Base-by-base conservation (phyloP, 2,113 vertebrate genomes). In the Pardalotus punctatus region DNA sequence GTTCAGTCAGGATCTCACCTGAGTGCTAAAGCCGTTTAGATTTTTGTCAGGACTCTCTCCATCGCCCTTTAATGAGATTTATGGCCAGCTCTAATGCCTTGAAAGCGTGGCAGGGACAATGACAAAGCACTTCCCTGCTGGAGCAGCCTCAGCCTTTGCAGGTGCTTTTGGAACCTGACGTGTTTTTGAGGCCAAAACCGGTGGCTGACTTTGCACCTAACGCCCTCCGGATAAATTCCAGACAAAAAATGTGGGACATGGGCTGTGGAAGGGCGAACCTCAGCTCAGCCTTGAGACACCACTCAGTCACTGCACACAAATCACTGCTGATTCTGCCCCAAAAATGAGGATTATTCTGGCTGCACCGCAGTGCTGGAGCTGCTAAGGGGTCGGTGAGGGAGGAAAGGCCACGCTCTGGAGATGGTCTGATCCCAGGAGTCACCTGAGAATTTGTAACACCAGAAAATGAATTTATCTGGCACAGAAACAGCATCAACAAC, bases 251-350 rank as follows among this genome's bases (percentile, higher is more conserved):
- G 42, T 14, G 56, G 45, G 70, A n/a, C 9, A 7, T 4, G 58
- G 53, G 42, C 14, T 56, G 4, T 0, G 48, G 65, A 36, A 71
- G 71, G 48, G 35, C 66, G 78, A 81, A 81, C 11, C 36, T 43
- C 73, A 61, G 13, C 38, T 40, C 38, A 40, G 38, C 38, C 38
- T 12, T 40, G 38, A 12, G 38, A 40, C 38, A 40, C 38, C n/a
- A n/a, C n/a, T n/a, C 42, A 42, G 14, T 3, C 22, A 0, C 12
- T 1, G 4, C 5, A 9, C 1, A 3, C 22, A 15, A 54, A 45
- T 19, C 43, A 45, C 43, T 45, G 43, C 43, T 9, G 29, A 0
- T 40, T 14, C 24, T 74, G 67, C 50, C 81, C n/a, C 70, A 3
- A 0, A 31, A 11, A 12, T 2, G 31, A 11, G 4, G 14, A n/a